Evolutionary conservation across 1,140 invertebrate genomes (phyloP).

Genomic region (Hestina assimilis): DNA sequence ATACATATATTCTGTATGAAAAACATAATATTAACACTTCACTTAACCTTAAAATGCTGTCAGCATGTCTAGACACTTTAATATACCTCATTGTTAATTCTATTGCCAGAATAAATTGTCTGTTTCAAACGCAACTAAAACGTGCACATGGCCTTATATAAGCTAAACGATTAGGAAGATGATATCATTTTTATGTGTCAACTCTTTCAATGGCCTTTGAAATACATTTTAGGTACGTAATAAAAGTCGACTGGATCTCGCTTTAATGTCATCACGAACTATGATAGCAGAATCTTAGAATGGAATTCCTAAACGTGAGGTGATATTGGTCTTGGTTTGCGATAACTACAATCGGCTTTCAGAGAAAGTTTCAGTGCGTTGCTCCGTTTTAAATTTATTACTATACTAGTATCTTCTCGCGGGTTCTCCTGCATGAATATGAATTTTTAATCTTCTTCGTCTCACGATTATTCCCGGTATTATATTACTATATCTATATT

Average conservation of each 20-base stretch:
- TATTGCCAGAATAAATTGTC: background rate
- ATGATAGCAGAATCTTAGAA: slow-evolving; percentile 10
- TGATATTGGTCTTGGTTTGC: background rate
- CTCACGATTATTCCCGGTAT: no score
- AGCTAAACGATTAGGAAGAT: slow-evolving; percentile 14
- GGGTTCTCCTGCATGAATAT: no score
- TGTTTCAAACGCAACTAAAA: slow-evolving; percentile 1
- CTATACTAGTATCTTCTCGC: no score
- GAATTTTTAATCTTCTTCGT: no score
- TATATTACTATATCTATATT: no score
- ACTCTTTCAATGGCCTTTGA: slow-evolving; percentile 20
- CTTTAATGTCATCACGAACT: slow-evolving; percentile 24
- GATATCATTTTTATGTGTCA: slow-evolving; percentile 26
- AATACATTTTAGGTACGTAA: slow-evolving; percentile 22
- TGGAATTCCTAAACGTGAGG: slow-evolving; percentile 10
- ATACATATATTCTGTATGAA: no score
- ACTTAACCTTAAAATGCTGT: background rate
- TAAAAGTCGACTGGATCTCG: slow-evolving; percentile 20
- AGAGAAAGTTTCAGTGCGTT: slow-evolving; percentile 18
- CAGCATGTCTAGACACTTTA: background rate
- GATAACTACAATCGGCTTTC: slow-evolving; percentile 7
- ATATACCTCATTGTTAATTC: background rate
- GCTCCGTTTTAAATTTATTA: no score
- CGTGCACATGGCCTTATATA: slow-evolving; percentile 8
- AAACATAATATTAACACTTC: background rate